Percentiles rank a stretch among this genome's conserved stretches.
phyloP scores from a whole-genome alignment of 2,888 invertebrate species.

The Ormyrus thymus region DNA sequence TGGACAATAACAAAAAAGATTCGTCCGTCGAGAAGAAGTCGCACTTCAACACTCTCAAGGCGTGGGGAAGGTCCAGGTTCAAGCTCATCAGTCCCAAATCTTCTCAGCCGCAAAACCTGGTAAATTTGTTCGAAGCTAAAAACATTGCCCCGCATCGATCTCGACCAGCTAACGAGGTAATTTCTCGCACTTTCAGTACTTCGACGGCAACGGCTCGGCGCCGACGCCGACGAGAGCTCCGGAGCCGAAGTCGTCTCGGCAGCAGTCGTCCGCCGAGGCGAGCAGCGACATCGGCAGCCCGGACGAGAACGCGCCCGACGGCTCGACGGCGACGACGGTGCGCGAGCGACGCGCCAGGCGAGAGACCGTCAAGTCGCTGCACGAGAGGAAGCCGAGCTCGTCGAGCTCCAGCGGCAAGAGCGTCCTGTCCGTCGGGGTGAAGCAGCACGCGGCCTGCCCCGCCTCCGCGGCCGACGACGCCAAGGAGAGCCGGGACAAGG shows the following conservation, averaged over 20 bases:
- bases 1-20: slow-evolving; percentile 80
- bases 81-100: slow-evolving; percentile 80
- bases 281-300: slow-evolving; percentile 20
- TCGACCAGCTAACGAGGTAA: too few relatives aligned
- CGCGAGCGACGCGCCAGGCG: slow-evolving; percentile 67
- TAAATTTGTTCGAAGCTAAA: too few relatives aligned
- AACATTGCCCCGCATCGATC: too few relatives aligned
- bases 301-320: slow-evolving; percentile 11
- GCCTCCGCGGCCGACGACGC: too few relatives aligned
- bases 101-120: slow-evolving; percentile 58
- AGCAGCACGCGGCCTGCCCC: too few relatives aligned
- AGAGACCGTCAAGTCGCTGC: slow-evolving; percentile 76
- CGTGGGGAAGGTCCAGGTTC: slow-evolving; percentile 89
- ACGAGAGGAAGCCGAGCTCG: slow-evolving; percentile 87
- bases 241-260: slow-evolving; percentile 25
- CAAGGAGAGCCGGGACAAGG: background rate
- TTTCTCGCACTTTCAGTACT: too few relatives aligned
- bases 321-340: background rate
- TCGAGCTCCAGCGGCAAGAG: slow-evolving; percentile 78
- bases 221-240: too few relatives aligned
- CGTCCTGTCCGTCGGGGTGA: slow-evolving; percentile 37
- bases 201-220: slow-evolving; percentile 17
- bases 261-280: too few relatives aligned
- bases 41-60: slow-evolving; percentile 88
- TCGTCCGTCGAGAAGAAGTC: slow-evolving; percentile 81